These are phyloP conservation scores for Neoaliturus tenellus DNA, from an alignment of 2,888 invertebrate genomes.

Conservation along the genomic window DNA sequence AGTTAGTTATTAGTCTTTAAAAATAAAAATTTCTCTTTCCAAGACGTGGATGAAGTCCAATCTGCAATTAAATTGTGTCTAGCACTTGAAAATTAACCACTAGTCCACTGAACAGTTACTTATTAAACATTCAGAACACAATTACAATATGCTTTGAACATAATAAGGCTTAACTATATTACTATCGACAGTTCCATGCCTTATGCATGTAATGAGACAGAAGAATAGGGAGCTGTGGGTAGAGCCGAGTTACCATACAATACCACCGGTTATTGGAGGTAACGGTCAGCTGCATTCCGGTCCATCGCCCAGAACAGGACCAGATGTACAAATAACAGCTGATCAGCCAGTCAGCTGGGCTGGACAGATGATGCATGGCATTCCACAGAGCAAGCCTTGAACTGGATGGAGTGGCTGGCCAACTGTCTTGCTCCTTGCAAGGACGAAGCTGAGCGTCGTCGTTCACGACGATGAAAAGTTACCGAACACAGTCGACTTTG, in stretches of 20 bases:
- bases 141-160: too few species aligned
- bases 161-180: too few species aligned
- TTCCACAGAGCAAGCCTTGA: slow-evolving; percentile 20
- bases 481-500: too few species aligned
- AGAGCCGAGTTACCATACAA: not conserved
- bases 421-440: not conserved
- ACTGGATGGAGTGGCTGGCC: not conserved
- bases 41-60: too few species aligned
- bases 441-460: too few species aligned
- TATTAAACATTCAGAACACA: too few species aligned
- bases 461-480: too few species aligned
- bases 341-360: slow-evolving; percentile 13
- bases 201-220: not conserved
- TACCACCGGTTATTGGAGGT: not conserved
- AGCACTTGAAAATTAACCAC: too few species aligned
- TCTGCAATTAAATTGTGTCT: too few species aligned
- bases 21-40: too few species aligned
- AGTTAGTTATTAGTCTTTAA: too few species aligned
- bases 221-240: not conserved
- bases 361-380: slow-evolving; percentile 5
- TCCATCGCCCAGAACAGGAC: not conserved
- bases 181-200: not conserved
- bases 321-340: slow-evolving; percentile 27
- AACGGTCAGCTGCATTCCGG: slow-evolving; percentile 2
- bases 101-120: too few species aligned